Evolutionary conservation across 2,888 invertebrate species (phyloP), one percentile per base, ranked within the genome.

Genomic region (Xestia c-nigrum): DNA sequence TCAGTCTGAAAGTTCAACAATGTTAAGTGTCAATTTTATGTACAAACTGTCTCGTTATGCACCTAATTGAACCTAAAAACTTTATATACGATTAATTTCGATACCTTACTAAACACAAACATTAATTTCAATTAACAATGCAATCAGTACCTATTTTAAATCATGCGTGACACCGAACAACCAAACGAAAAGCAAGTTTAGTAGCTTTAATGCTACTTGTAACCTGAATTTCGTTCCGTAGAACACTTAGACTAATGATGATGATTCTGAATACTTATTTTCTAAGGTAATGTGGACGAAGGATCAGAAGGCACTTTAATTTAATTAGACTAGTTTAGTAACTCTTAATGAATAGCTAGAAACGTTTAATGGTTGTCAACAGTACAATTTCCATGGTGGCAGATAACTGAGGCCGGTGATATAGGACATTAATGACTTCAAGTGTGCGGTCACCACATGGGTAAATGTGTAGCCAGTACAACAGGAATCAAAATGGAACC

Each of bases 1-100:
- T 80, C 80, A 80, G 76, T 80, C 80, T 81, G 70, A 5, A 66
- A 24, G 24, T 16, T 61, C 46, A 55, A 73, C n/a, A 70, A 63
- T 12, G 38, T 24, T 76, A 61, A n/a, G 1, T 50, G 46, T 52
- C 38, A 2, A 50, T 61, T 19, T 21, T 76, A 47, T 55, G 5
- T 57, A 46, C 43, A 7, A 19, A 21, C 16, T 40, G 10, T 31
- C 46, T 63, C 52, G 2, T 57, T 57, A 16, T 16, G 14, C 16
- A 47, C 5, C 5, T 31, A 65, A 57, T 31, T 47, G 63, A 63
- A 64, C 63, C 14, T 3, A 63, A n/a, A 63, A 64, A 16, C 31
- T 59, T 19, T 14, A 57, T 4, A 24, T 69, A 71, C 21, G 5
- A 31, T 31, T 59, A 16, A 59, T 31, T 24, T 24, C 24, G 24